Evolutionary conservation across 2,888 invertebrate species (phyloP).

Genomic region (Dryobotodes eremita): DNA sequence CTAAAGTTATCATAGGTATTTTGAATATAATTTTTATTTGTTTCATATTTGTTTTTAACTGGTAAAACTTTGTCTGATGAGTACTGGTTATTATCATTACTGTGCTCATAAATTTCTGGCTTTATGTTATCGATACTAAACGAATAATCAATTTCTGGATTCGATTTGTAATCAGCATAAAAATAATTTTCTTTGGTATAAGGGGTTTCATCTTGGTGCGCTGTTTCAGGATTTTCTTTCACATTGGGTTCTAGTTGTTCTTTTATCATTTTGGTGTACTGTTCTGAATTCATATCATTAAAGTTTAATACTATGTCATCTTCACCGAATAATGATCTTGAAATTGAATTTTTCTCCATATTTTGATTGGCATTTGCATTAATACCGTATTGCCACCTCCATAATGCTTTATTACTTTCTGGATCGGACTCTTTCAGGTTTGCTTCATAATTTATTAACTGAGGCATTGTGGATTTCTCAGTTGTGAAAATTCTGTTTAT

Average conservation of each 20-base stretch:
- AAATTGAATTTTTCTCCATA: conserved; percentile 84
- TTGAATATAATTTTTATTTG: conserved; percentile 18
- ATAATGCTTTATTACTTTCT: conserved; percentile 84
- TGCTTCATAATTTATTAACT: conserved; percentile 86
- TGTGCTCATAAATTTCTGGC: conserved; percentile 34
- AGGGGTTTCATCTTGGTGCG: conserved; percentile 35
- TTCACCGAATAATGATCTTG: conserved; percentile 84
- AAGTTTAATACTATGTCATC: conserved; percentile 87
- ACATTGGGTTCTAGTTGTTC: conserved; percentile 76
- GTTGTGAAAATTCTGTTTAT: conserved; percentile 79
- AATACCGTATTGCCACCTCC: conserved; percentile 88
- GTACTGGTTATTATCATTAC: conserved; percentile 35
- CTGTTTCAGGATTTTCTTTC: conserved; percentile 59
- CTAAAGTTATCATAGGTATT: conserved; percentile 21
- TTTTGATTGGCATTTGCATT: conserved; percentile 79
- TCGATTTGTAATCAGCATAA: conserved; percentile 51
- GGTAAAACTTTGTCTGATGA: conserved; percentile 57
- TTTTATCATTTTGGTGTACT: conserved; percentile 84
- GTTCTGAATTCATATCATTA: conserved; percentile 85
- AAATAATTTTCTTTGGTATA: conserved; percentile 49
- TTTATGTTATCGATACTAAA: conserved; percentile 43
- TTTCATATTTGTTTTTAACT: conserved; percentile 30
- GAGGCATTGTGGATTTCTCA: conserved; percentile 84
- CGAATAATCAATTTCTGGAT: conserved; percentile 45
- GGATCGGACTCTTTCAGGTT: conserved; percentile 80